Percentiles rank a stretch among this genome's conserved stretches.
These are phyloP conservation scores for Staurois parvus DNA, from an alignment of 2,797 vertebrate species.

Conservation along the genomic window DNA sequence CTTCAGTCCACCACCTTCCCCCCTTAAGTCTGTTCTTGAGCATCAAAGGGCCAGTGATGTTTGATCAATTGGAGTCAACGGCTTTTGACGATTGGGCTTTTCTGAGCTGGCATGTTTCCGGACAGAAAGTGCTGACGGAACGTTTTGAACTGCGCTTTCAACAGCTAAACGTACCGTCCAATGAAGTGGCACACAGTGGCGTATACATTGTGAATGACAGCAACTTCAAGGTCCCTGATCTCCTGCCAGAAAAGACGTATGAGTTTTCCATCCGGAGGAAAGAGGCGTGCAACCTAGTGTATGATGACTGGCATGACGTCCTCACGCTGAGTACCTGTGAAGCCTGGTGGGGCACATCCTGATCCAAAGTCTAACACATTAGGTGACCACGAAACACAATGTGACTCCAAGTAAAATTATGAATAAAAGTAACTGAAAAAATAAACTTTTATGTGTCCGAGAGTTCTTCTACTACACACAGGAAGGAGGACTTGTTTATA, in stretches of 20 bases:
- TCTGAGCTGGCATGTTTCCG: constrained; percentile 73
- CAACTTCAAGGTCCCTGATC: constrained; percentile 65
- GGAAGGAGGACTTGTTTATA: no score
- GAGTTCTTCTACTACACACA: no score
- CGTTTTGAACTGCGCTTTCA: constrained; percentile 71
- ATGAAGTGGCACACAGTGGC: constrained; percentile 62
- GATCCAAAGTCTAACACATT: not conserved
- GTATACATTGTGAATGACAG: constrained; percentile 62
- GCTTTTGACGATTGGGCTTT: constrained; percentile 68
- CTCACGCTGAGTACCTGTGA: constrained; percentile 71
- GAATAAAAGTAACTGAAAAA: no score
- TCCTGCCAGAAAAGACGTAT: constrained; percentile 72
- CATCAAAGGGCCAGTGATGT: constrained; percentile 73
- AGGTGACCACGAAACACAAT: not conserved
- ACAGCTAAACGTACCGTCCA: constrained; percentile 64
- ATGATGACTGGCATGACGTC: constrained; percentile 74
- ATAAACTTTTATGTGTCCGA: no score
- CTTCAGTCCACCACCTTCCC: constrained; percentile 62
- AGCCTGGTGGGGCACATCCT: constrained; percentile 65
- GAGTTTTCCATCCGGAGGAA: constrained; percentile 74
- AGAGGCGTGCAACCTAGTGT: constrained; percentile 66
- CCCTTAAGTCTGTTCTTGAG: constrained; percentile 69
- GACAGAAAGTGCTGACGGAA: constrained; percentile 59
- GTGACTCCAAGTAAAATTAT: no score
- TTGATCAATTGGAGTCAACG: constrained; percentile 70